Conservation (phyloP, 1,140 invertebrate genomes). For the Chironomus tepperi region DNA sequence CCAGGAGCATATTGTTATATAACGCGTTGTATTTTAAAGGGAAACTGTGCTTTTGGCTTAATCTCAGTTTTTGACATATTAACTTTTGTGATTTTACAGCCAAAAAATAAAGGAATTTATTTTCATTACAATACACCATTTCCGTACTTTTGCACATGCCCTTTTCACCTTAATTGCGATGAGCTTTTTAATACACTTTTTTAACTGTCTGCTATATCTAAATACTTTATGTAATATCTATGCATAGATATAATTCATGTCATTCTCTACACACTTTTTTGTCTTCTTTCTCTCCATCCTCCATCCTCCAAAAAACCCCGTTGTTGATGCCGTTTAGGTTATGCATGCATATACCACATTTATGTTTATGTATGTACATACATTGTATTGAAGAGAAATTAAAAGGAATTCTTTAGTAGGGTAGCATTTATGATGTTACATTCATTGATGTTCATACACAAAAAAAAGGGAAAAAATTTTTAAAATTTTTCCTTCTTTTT, state of each 20-base stretch:
- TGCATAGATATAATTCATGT: not conserved
- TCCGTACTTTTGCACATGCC: not conserved
- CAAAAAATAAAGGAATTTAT: not conserved
- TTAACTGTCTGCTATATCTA: not conserved
- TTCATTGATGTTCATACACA: too few species aligned
- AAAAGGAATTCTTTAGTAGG: slow-evolving; percentile 1
- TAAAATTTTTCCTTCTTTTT: not conserved
- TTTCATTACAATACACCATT: not conserved
- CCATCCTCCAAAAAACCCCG: not conserved
- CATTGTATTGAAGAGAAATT: not conserved
- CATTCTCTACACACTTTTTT: not conserved
- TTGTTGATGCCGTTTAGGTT: too few species aligned
- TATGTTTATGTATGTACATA: not conserved
- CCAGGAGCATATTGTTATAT: too few species aligned
- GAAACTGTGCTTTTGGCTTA: not conserved
- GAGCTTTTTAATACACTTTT: not conserved
- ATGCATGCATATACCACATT: not conserved
- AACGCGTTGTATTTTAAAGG: too few species aligned
- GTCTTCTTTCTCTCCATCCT: too few species aligned
- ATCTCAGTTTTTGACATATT: slow-evolving; percentile 3
- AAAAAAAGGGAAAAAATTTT: not conserved
- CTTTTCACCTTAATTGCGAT: not conserved
- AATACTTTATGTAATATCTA: not conserved
- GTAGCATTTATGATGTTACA: not conserved
- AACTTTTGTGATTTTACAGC: not conserved